Base-by-base conservation (phyloP, 35 echinoderm and acorn worm genomes). In the Hemicentrotus pulcherrimus region DNA sequence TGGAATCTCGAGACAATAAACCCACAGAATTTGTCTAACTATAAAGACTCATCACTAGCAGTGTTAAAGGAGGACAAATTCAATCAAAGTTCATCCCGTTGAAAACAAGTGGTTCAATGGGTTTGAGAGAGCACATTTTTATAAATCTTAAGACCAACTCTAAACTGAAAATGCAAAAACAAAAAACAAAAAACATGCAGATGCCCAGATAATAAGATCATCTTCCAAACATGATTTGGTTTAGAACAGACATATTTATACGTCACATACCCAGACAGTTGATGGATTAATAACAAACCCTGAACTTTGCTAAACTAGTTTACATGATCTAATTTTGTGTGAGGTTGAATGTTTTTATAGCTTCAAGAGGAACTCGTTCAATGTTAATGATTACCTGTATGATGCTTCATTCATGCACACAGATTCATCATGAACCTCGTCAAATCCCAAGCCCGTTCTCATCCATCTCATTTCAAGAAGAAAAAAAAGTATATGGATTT, bases 221-320 rank as follows among this genome's bases (percentile, higher is more conserved):
- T 4, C 65, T 78, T 16, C 65, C 19, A 28, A 78, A 78, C 65
- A n/a, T 22, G 65, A 5, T 22, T 78, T 22, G 6, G 6, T 71
- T 24, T 6, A 71, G 18, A 71, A 5, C 61, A 71, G 19, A 71
- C 61, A 71, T 28, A 71, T 71, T 71, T 55, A 0, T 55, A 55
- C 61, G 18, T 24, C 7, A 78, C 19, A 78, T 78, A 78, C 19
- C 65, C 65, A 78, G 65, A 78, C 65, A 78, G 65, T 78, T 24
- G n/a, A 78, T 78, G 65, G 28, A 78, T 78, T 78, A n/a, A 78
- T 78, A 78, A 78, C 65, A 78, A 78, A 78, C 65, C 65, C 65
- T 78, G 65, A 78, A 78, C 65, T 16, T 78, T 78, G 65, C 19
- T n/a, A 78, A 78, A 78, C 65, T 22, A n/a, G 65, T 78, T 78